These are phyloP conservation scores for Thrips palmi DNA, from an alignment of 1,140 invertebrate species.

Conservation along the genomic window DNA sequence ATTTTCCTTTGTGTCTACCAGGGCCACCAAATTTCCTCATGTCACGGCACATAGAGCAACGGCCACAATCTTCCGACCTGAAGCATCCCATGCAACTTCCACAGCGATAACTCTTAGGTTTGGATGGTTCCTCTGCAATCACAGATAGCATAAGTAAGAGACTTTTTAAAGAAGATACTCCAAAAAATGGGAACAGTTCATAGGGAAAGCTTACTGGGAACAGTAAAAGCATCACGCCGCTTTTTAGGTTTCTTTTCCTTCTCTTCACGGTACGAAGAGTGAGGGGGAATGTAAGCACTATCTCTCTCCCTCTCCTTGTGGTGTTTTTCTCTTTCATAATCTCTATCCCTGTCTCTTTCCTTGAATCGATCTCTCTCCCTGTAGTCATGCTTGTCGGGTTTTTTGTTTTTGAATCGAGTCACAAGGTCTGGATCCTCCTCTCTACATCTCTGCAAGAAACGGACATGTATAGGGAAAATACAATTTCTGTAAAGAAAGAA, in stretches of 20 bases:
- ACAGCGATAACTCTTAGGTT: slow-evolving; percentile 37
- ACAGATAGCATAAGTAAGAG: too few relatives aligned
- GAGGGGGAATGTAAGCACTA: too few relatives aligned
- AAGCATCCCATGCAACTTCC: slow-evolving; percentile 69
- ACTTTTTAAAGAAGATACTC: too few relatives aligned
- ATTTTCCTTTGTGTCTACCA: slow-evolving; percentile 43
- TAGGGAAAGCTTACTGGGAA: too few relatives aligned
- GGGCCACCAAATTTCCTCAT: slow-evolving; percentile 60
- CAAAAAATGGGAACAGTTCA: too few relatives aligned
- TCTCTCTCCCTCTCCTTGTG: too few relatives aligned
- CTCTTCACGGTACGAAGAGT: too few relatives aligned
- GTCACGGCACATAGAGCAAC: slow-evolving; percentile 62
- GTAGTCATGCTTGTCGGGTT: slow-evolving; percentile 31
- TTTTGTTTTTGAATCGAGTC: slow-evolving; percentile 55
- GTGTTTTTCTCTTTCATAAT: not conserved
- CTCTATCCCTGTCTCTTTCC: slow-evolving; percentile 19
- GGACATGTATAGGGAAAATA: slow-evolving; percentile 5
- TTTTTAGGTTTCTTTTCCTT: too few relatives aligned
- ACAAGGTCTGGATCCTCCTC: slow-evolving; percentile 65
- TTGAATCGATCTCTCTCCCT: slow-evolving; percentile 24
- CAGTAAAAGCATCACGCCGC: slow-evolving; percentile 9
- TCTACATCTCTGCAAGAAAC: slow-evolving; percentile 36
- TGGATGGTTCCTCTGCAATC: too few relatives aligned
- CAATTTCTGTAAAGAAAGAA: not conserved
- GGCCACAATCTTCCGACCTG: slow-evolving; percentile 64